Evolutionary conservation across 2,888 invertebrate species (phyloP).

Genomic region (Drosophila formosana): DNA sequence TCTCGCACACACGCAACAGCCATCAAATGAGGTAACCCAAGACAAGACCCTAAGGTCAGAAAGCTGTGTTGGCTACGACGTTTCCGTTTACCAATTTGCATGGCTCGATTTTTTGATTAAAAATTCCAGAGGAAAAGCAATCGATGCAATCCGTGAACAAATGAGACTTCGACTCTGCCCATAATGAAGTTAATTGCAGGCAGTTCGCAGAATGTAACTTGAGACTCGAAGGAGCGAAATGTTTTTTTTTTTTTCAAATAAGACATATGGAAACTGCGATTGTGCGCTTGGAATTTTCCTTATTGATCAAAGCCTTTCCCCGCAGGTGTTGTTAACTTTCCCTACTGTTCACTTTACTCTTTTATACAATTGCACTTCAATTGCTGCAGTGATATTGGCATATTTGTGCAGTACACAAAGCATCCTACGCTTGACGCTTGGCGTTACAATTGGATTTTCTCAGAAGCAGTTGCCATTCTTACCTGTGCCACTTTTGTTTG

Average conservation of each 20-base stretch:
- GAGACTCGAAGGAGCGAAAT: background rate
- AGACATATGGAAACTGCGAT: background rate
- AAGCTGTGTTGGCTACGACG: slow-evolving; percentile 1
- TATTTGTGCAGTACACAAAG: slow-evolving; percentile 9
- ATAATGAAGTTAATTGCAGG: slow-evolving; percentile 19
- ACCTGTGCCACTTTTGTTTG: background rate
- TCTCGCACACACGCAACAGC: slow-evolving; percentile 2
- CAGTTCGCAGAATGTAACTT: slow-evolving; percentile 4
- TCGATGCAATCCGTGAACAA: slow-evolving; percentile 2
- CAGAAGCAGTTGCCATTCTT: background rate
- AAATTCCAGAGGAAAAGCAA: slow-evolving; percentile 24
- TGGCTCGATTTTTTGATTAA: slow-evolving; percentile 32
- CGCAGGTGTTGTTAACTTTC: background rate
- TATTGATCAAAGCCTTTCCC: background rate
- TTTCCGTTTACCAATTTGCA: slow-evolving; percentile 34
- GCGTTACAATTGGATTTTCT: slow-evolving; percentile 2
- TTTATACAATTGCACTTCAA: slow-evolving; percentile 6
- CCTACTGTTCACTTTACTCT: background rate
- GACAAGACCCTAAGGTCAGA: slow-evolving; percentile 48
- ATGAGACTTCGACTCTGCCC: background rate
- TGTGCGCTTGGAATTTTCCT: background rate
- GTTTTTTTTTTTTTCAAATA: background rate
- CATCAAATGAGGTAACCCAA: slow-evolving; percentile 55
- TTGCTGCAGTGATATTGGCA: slow-evolving; percentile 8
- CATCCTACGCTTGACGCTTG: background rate